phyloP scores from a whole-genome alignment of 2,797 vertebrate species.

The Cynopterus sphinx region DNA sequence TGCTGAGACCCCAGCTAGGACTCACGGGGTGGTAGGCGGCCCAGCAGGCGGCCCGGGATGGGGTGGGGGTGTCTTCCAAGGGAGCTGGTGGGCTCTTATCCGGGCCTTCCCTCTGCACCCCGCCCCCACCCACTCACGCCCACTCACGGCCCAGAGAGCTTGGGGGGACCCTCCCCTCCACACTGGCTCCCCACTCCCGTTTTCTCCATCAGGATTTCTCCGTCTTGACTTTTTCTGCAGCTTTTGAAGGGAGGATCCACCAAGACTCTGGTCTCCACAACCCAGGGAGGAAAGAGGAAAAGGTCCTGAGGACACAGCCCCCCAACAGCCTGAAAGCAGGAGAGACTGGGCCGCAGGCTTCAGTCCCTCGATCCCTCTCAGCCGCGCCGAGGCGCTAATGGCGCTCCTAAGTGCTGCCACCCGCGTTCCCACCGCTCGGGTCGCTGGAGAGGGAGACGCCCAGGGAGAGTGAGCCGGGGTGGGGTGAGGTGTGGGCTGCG shows the following conservation, averaged over 20 bases:
- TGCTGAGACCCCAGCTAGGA: background rate
- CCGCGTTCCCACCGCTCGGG: conserved; percentile 84
- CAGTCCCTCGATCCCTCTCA: conserved; percentile 89
- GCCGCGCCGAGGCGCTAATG: conserved; percentile 85
- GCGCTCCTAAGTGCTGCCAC: conserved; percentile 85
- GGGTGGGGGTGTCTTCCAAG: background rate
- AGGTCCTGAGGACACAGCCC: conserved; percentile 62
- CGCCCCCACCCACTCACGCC: no score
- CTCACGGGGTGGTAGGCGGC: background rate
- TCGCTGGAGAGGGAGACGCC: conserved; percentile 79
- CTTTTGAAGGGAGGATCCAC: conserved; percentile 39
- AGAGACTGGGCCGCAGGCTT: conserved; percentile 67
- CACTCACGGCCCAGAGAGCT: background rate
- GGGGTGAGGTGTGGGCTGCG: conserved; percentile 32
- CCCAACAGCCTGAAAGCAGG: conserved; percentile 77
- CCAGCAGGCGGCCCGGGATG: background rate
- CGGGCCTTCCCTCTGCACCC: background rate
- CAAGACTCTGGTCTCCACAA: conserved; percentile 36
- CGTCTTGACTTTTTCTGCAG: conserved; percentile 51
- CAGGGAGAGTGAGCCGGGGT: background rate
- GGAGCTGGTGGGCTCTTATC: background rate
- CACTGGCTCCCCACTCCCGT: background rate
- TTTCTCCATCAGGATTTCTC: background rate
- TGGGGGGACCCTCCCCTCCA: background rate
- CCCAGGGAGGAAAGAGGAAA: conserved; percentile 72